Evolutionary conservation across 30 jellyfish, hydroid and myxozoan genomes (phyloP), one percentile per base, ranked within the genome.

Genomic region (Aurelia aurita): DNA sequence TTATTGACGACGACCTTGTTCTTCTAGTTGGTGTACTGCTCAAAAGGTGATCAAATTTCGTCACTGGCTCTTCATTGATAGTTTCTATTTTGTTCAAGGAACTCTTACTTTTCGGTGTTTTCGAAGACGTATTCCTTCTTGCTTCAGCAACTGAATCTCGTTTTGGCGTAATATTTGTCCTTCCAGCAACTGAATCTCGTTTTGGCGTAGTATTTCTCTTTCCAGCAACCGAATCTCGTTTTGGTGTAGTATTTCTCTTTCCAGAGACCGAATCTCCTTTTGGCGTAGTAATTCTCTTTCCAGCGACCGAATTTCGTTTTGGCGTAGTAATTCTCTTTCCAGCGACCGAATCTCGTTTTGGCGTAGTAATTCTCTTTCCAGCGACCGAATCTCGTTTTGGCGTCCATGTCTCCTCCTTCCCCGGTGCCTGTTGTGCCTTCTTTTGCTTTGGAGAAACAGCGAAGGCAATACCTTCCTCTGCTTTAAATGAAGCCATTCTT

Each of bases 401-500:
- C 14, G 51, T 39, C 9, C 51, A 14, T 14, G 51, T 39, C 51
- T 39, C 51, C 51, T 39, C 51, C 21, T 71, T 44, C 14, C n/a
- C 21, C 31, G 43, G 34, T 20, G 68, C 34, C 20, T 58, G 22
- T 16, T 32, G 43, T 19, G 5, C 7, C 22, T 18, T 19, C 23
- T 10, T 20, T 13, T 59, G 22, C 47, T 46, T 47, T 4, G 68
- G 67, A 18, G 44, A 29, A 18, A 53, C 84, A 19, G 68, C 54
- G 6, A 8, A 2, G 26, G 69, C 71, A 19, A 46, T 27, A 21
- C 12, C 0, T n/a, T 19, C 25, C 67, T n/a, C 67, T n/a, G 67
- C 67, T 55, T 55, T 55, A 55, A 31, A 5, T 18, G 90, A 64
- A 9, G 90, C 90, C 21, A 29, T 1, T 47, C 84, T 34, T 32